Conservation (phyloP, 2,888 invertebrate genomes). For the Patella caerulea region DNA sequence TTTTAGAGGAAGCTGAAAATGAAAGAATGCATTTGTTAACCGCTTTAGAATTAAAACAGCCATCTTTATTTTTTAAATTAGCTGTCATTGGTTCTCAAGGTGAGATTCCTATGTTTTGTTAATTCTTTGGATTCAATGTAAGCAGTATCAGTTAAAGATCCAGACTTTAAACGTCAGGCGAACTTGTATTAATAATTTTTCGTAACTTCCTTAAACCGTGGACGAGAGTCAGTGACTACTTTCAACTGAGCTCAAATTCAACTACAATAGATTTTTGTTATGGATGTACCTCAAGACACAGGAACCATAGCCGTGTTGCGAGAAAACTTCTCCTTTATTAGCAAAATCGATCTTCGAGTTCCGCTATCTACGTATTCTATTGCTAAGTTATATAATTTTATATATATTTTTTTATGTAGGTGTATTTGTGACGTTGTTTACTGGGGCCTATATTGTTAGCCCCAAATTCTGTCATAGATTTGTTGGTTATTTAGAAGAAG, state of each 20-base stretch:
- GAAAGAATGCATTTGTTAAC: slow-evolving; percentile 71
- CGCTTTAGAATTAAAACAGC: slow-evolving; percentile 65
- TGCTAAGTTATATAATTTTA: background rate
- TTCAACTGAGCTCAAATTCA: too few relatives aligned
- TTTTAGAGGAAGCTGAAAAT: slow-evolving; percentile 70
- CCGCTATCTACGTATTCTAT: too few relatives aligned
- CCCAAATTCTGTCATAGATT: slow-evolving; percentile 69
- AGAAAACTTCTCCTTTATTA: too few relatives aligned
- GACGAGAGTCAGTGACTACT: too few relatives aligned
- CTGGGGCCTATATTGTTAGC: slow-evolving; percentile 62
- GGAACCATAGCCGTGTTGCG: too few relatives aligned
- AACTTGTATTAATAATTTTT: too few relatives aligned
- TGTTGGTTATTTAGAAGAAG: slow-evolving; percentile 71
- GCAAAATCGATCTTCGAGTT: too few relatives aligned
- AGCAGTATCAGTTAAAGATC: too few relatives aligned
- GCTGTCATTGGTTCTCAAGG: slow-evolving; percentile 66
- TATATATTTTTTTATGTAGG: slow-evolving; percentile 40
- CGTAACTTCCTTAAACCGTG: too few relatives aligned
- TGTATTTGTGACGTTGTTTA: slow-evolving; percentile 64
- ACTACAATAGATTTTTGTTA: too few relatives aligned
- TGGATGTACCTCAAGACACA: too few relatives aligned
- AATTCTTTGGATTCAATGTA: background rate
- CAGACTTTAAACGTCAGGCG: too few relatives aligned
- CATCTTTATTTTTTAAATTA: slow-evolving; percentile 60
- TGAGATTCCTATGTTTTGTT: slow-evolving; percentile 23